These are phyloP conservation scores for Brachypterus glaber DNA, from an alignment of 2,888 invertebrate genomes.

Conservation along the genomic window DNA sequence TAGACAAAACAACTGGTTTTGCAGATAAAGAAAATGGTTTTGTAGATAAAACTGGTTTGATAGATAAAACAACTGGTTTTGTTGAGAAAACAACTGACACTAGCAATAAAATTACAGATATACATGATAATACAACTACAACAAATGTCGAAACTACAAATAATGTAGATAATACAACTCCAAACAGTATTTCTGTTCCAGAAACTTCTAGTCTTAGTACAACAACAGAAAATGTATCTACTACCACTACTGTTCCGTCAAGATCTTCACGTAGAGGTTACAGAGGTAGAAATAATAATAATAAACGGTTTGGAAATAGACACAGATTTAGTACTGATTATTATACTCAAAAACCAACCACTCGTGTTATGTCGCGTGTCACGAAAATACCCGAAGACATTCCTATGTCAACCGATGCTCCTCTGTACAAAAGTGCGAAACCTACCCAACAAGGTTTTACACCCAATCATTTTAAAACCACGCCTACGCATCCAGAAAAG, in stretches of 20 bases:
- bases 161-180: slow-evolving; percentile 4
- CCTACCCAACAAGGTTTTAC: no score
- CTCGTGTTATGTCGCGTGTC: slow-evolving; percentile 11
- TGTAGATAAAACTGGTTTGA: no score
- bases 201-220: slow-evolving; percentile 5
- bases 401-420: slow-evolving; percentile 30
- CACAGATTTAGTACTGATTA: slow-evolving; percentile 28
- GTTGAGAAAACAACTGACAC: no score
- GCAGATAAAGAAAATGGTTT: neutral
- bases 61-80: no score
- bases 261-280: slow-evolving; percentile 13
- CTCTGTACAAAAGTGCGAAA: slow-evolving; percentile 34
- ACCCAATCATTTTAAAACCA: no score
- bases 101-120: no score
- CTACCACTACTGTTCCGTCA: no score
- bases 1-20: neutral
- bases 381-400: slow-evolving; percentile 11
- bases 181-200: slow-evolving; percentile 3
- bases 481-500: no score
- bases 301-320: slow-evolving; percentile 17
- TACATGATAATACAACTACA: slow-evolving; percentile 5
- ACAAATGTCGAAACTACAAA: slow-evolving; percentile 10
- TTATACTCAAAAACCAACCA: slow-evolving; percentile 14
- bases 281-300: slow-evolving; percentile 3
- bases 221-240: slow-evolving; percentile 9